phyloP scores from a whole-genome alignment of 2,888 invertebrate genomes.

The Muschampia plurimacula region DNA sequence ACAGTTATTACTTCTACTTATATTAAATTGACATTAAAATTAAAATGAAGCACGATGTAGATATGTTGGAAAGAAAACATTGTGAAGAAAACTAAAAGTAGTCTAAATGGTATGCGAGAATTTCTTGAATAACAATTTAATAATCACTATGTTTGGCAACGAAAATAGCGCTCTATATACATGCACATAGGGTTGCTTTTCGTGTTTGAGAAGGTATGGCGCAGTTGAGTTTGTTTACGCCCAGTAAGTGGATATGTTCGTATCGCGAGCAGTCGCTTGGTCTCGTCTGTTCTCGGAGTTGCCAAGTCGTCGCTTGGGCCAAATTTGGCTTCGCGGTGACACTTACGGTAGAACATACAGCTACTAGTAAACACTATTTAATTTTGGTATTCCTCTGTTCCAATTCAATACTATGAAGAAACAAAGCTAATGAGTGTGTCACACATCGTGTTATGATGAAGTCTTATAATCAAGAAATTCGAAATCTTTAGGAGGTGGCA shows the following conservation, averaged over 20 bases:
- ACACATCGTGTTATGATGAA: too few species aligned
- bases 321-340: slow-evolving; percentile 68
- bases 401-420: background rate
- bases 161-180: slow-evolving; percentile 52
- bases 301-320: slow-evolving; percentile 77
- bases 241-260: slow-evolving; percentile 60
- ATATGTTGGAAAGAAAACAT: background rate
- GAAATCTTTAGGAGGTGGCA: too few species aligned
- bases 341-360: slow-evolving; percentile 46
- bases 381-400: background rate
- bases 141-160: slow-evolving; percentile 44
- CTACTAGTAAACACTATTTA: background rate
- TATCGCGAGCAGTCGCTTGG: slow-evolving; percentile 39
- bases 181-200: slow-evolving; percentile 57
- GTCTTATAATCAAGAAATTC: too few species aligned
- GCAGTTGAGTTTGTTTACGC: slow-evolving; percentile 78
- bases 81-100: background rate
- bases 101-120: slow-evolving; percentile 59
- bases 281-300: slow-evolving; percentile 53
- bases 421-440: too few species aligned
- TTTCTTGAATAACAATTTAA: slow-evolving; percentile 67
- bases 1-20: too few species aligned
- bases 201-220: slow-evolving; percentile 60
- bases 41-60: background rate
- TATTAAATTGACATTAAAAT: background rate